Evolutionary conservation across 2,888 invertebrate species (phyloP), one percentile per base, ranked within the genome.

Genomic region (Volucella bombylans): DNA sequence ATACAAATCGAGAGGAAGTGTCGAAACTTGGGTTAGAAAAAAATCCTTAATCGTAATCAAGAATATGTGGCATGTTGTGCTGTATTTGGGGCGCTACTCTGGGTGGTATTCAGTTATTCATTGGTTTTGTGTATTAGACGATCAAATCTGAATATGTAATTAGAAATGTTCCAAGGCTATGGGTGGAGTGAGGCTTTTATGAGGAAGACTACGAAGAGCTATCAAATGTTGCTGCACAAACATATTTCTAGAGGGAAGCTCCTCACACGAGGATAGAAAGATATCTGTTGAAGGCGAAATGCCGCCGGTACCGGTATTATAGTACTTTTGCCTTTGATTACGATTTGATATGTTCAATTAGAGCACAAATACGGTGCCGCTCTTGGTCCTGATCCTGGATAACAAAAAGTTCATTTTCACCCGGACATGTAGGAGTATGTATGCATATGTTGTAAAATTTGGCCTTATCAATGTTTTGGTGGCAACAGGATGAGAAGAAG

Each of bases 71-170:
- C 6, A 6, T 4, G 31, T 6, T 31, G 31, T 4, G 6, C 31
- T 31, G 6, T 31, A 31, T 31, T 6, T 31, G 31, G 31, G 31
- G 31, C 31, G 31, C 31, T 31, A 31, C 31, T 31, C 31, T 31
- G 31, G 31, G 6, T 31, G 31, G 31, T 31, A 1, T 65, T 80
- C 74, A 73, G 82, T 68, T 83, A 83, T 83, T 80, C 83, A 80
- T 83, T 83, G 83, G 61, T 61, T 71, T 61, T 43, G 67, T 76
- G 80, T 76, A 80, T 71, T 11, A 49, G 79, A 49, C 79, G 69
- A 71, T 83, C 80, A 76, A 83, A 83, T 83, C 80, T 80, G 80
- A 83, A 83, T 83, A 80, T 74, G 74, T 67, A 79, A 83, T 80
- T 83, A 71, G 65, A 23, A 76, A 45, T 67, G 71, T 55, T 55